Evolutionary conservation across 2,797 vertebrate genomes (phyloP).

Genomic region (Melanotaenia trifasciata): DNA sequence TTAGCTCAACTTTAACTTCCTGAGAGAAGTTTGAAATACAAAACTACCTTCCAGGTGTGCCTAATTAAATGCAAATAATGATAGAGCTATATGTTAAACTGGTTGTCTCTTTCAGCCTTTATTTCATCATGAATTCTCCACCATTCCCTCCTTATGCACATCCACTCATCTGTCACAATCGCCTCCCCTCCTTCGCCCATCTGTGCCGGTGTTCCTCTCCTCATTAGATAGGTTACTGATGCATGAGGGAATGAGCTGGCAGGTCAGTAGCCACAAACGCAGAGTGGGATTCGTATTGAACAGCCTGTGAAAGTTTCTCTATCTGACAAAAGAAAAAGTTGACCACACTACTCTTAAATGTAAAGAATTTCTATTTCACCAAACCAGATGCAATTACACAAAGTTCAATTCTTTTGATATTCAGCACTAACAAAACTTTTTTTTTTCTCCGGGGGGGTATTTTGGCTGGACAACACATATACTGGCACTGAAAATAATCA

Average conservation of each 20-base stretch:
- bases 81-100: not conserved
- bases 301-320: constrained; percentile 50
- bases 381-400: not conserved
- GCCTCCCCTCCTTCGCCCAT: constrained; percentile 46
- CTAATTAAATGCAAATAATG: no score
- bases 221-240: constrained; percentile 77
- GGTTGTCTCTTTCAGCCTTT: constrained; percentile 2
- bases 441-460: constrained; percentile 1
- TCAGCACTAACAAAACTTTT: not conserved
- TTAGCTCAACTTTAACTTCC: no score
- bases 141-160: constrained; percentile 15
- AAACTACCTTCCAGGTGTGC: no score
- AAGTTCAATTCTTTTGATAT: not conserved
- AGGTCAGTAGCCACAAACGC: constrained; percentile 65
- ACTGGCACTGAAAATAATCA: constrained; percentile 38
- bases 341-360: constrained; percentile 1
- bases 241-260: constrained; percentile 66
- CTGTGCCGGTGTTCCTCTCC: constrained; percentile 56
- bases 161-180: constrained; percentile 41
- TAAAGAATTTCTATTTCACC: not conserved
- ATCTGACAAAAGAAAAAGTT: constrained; percentile 25
- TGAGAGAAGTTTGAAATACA: no score
- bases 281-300: constrained; percentile 58
- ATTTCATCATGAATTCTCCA: constrained; percentile 24
- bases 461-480: not conserved